phyloP scores from a whole-genome alignment of 2,113 vertebrate species.

The Cromileptes altivelis region DNA sequence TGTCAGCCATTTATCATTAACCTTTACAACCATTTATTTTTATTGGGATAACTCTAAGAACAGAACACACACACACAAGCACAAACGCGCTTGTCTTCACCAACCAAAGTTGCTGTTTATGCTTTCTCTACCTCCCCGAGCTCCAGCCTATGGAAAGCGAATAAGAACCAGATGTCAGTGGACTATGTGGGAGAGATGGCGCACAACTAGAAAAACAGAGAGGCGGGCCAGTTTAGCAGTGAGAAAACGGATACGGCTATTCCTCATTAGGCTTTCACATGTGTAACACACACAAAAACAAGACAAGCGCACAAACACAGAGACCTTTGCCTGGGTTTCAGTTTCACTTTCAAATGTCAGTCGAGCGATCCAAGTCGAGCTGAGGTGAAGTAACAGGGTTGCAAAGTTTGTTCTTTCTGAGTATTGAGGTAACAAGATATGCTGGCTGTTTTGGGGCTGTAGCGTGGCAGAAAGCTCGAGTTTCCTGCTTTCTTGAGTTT shows the following conservation, averaged over 20 bases:
- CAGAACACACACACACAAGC: constrained; percentile 26
- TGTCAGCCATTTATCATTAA: constrained; percentile 45
- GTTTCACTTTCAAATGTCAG: constrained; percentile 64
- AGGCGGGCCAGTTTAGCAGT: constrained; percentile 11
- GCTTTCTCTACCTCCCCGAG: constrained; percentile 24
- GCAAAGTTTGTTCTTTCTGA: constrained; percentile 25
- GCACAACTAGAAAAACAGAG: constrained; percentile 42
- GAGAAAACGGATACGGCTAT: constrained; percentile 52
- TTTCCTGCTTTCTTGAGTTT: constrained; percentile 41
- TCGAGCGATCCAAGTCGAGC: constrained; percentile 32
- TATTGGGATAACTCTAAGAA: constrained; percentile 23
- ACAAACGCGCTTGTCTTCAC: neutral
- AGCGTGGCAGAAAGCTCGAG: constrained; percentile 2
- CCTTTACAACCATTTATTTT: constrained; percentile 36
- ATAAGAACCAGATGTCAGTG: constrained; percentile 65
- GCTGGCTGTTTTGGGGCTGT: neutral
- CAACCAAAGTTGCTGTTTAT: constrained; percentile 32
- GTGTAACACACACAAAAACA: neutral
- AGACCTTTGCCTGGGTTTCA: constrained; percentile 40
- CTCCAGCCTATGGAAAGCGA: constrained; percentile 42
- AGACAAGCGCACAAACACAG: neutral
- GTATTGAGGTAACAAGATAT: constrained; percentile 34
- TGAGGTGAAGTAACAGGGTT: neutral
- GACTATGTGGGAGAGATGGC: constrained; percentile 42
- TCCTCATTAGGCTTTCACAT: constrained; percentile 52